A percentile compares a stretch with the other conserved stretches of the same genome.
Evolutionary conservation across 2,888 invertebrate species (phyloP).

Genomic region (Epinotia nisella): DNA sequence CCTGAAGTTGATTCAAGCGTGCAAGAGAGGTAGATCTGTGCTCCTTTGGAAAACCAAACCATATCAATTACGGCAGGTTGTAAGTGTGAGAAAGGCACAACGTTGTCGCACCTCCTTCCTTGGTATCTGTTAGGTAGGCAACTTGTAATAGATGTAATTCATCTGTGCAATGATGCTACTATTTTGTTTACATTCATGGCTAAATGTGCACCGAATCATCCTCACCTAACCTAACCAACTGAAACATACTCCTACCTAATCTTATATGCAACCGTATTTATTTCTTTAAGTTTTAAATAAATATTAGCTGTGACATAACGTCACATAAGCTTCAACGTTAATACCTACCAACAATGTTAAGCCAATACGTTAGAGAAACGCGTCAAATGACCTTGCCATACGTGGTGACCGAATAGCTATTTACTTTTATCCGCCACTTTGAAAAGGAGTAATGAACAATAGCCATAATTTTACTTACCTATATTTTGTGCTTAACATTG

Average conservation of each 20-base stretch:
- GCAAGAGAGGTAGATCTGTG: no score
- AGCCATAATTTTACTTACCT: no score
- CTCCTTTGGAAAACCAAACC: no score
- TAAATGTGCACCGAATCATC: neutral
- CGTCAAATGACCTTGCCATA: constrained; percentile 25
- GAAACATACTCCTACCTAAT: neutral
- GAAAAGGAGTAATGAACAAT: neutral
- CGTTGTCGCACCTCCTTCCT: no score
- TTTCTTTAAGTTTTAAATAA: constrained; percentile 7
- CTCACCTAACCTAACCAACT: no score
- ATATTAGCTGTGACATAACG: constrained; percentile 20
- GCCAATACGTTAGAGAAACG: constrained; percentile 24
- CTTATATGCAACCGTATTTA: neutral
- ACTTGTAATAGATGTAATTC: no score
- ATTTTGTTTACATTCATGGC: neutral
- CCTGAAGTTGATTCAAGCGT: no score
- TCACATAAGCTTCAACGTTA: constrained; percentile 13
- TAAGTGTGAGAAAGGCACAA: no score
- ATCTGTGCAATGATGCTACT: neutral
- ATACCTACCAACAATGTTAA: constrained; percentile 30
- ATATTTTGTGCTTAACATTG: no score
- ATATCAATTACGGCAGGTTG: no score
- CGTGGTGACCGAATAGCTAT: constrained; percentile 11
- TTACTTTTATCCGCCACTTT: constrained; percentile 17
- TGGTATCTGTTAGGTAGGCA: no score